Evolutionary conservation across 2,888 invertebrate species (phyloP).

Genomic region (Thecophora atra): DNA sequence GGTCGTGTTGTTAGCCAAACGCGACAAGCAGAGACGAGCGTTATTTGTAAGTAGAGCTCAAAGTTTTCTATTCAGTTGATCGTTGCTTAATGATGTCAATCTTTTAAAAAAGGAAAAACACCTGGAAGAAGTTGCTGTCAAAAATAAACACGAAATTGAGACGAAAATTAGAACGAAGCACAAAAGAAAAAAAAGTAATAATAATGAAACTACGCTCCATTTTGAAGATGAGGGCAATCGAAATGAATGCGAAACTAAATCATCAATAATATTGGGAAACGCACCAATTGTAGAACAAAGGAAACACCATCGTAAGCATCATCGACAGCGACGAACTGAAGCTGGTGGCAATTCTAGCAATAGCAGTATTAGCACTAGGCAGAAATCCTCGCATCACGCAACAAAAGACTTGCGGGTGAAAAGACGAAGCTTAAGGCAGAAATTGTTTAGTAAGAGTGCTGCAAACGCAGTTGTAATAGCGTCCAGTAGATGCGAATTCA

Average conservation of each 20-base stretch:
- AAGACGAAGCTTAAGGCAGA: slow-evolving; percentile 58
- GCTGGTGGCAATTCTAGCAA: slow-evolving; percentile 24
- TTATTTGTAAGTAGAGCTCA: slow-evolving; percentile 56
- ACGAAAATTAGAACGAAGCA: slow-evolving; percentile 46
- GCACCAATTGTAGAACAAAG: slow-evolving; percentile 5
- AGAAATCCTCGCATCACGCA: slow-evolving; percentile 48
- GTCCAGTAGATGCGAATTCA: slow-evolving; percentile 17
- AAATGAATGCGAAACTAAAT: slow-evolving; percentile 24
- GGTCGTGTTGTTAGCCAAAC: slow-evolving; percentile 76
- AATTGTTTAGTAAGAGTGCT: slow-evolving; percentile 56
- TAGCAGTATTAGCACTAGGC: slow-evolving; percentile 38
- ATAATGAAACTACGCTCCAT: slow-evolving; percentile 47
- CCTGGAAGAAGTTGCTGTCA: slow-evolving; percentile 56
- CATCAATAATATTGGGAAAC: slow-evolving; percentile 29
- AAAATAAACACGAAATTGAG: slow-evolving; percentile 55
- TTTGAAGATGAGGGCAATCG: slow-evolving; percentile 51
- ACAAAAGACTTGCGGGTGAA: slow-evolving; percentile 50
- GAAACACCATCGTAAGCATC: slow-evolving; percentile 47
- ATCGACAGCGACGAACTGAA: slow-evolving; percentile 42
- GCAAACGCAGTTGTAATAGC: slow-evolving; percentile 21
- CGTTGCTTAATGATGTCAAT: neutral
- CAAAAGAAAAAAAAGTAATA: slow-evolving; percentile 31
- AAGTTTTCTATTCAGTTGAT: neutral
- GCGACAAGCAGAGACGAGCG: slow-evolving; percentile 68
- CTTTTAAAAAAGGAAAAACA: slow-evolving; percentile 53